A percentile compares a stretch with the other conserved stretches of the same genome.
Conservation (phyloP, 2,888 invertebrate species). For the Napeogenes inachia region DNA sequence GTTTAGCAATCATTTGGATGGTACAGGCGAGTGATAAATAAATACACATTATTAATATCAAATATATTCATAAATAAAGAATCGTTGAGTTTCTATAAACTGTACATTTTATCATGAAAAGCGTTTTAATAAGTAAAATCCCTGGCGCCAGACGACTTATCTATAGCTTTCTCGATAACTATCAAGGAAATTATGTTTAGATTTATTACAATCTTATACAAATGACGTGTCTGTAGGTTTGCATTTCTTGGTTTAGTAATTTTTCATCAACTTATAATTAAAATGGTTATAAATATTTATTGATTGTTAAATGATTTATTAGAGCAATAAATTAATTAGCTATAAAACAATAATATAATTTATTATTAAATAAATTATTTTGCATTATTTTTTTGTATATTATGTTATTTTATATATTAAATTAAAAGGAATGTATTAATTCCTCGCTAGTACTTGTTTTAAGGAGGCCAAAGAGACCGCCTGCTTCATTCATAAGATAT, state of each 20-base stretch:
- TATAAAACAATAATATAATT: too few species aligned
- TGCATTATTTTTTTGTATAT: not conserved
- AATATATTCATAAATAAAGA: not conserved
- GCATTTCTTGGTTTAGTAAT: not conserved
- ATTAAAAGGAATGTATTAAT: constrained; percentile 20
- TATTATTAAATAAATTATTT: too few species aligned
- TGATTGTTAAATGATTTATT: too few species aligned
- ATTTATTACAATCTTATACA: not conserved
- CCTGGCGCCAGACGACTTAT: constrained; percentile 23
- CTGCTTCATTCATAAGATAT: constrained; percentile 40
- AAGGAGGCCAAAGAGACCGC: constrained; percentile 52
- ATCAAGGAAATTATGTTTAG: constrained; percentile 24
- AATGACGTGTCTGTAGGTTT: not conserved
- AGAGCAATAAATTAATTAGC: too few species aligned
- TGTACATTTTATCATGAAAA: too few species aligned
- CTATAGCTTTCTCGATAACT: constrained; percentile 25
- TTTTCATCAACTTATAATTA: too few species aligned
- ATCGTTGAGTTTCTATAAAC: too few species aligned
- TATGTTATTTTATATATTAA: not conserved
- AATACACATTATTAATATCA: not conserved
- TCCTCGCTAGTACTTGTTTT: constrained; percentile 36
- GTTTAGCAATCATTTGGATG: constrained; percentile 23
- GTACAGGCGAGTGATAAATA: constrained; percentile 18
- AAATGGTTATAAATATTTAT: too few species aligned
- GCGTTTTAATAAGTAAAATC: not conserved